These are phyloP conservation scores for Gambusia holbrooki DNA, from an alignment of 2,113 vertebrate species.

Conservation along the genomic window DNA sequence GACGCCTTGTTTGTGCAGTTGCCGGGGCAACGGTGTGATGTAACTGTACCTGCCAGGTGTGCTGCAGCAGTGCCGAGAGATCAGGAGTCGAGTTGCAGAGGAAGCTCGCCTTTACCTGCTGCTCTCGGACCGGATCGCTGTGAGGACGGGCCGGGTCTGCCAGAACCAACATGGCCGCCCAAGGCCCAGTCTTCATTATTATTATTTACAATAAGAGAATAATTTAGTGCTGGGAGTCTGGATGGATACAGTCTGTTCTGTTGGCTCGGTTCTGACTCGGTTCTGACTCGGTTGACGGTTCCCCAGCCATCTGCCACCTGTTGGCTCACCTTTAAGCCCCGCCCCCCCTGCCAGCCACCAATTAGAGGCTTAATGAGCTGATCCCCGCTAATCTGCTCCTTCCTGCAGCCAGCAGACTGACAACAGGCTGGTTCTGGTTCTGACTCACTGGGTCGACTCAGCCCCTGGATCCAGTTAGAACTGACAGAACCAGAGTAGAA, in stretches of 20 bases:
- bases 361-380: slow-evolving; percentile 57
- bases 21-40: slow-evolving; percentile 26
- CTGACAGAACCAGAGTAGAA: not conserved
- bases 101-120: not conserved
- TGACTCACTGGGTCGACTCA: slow-evolving; percentile 11
- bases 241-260: too few species aligned
- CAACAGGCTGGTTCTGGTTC: slow-evolving; percentile 1
- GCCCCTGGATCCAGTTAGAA: not conserved
- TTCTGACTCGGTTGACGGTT: not conserved
- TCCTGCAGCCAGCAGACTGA: not conserved
- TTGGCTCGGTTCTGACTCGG: not conserved
- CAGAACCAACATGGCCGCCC: not conserved
- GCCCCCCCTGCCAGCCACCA: slow-evolving; percentile 39
- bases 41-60: slow-evolving; percentile 54
- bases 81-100: slow-evolving; percentile 31
- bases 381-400: slow-evolving; percentile 36
- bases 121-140: not conserved
- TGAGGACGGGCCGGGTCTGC: too few species aligned
- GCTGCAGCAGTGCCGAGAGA: slow-evolving; percentile 2
- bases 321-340: slow-evolving; percentile 7
- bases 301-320: slow-evolving; percentile 8
- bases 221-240: too few species aligned
- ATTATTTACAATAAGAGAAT: too few species aligned
- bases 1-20: slow-evolving; percentile 17
- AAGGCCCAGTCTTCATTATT: too few species aligned